Base-by-base conservation (phyloP, 2,888 invertebrate species). In the Caenorhabditis afra region DNA sequence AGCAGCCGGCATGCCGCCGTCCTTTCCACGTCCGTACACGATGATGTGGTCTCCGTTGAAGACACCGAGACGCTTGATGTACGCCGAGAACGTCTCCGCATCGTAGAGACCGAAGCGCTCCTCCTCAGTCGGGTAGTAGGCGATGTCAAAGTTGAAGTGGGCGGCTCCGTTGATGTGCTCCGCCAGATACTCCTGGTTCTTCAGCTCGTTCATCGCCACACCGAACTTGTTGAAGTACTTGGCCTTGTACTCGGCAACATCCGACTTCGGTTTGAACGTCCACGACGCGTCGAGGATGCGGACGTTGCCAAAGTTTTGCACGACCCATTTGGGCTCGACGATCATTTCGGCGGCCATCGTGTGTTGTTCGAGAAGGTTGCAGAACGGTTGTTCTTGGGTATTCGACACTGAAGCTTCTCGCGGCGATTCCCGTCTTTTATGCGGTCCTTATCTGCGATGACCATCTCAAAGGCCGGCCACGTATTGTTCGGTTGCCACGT, bases 91-190 rank as follows among this genome's bases (percentile, higher is more conserved):
- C 20, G 74, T 64, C 58, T 86, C 86, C 11, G 87, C 65, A 16
- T 80, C 79, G 53, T 87, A 87, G 8, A 86, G 67, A 0, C 83
- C 76, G 23, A 81, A 85, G 10, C 81, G 76, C 45, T 87, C 85
- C 20, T 84, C 67, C 44, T 81, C 81, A n/a, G 81, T 71, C 18
- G 86, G 86, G 45, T 82, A 87, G 45, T 85, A 87, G 39, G 84
- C 87, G 44, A 87, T 81, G 76, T 87, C 85, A 23, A 84, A 66
- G 66, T 86, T 83, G 79, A 87, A 86, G 49, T 85, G 82, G 23
- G 85, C 79, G 50, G 87, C 83, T 5, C 78, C 80, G 23, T 85
- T 84, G 61, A 87, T 82, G 73, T 85, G 85, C 53, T 83, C 78
- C 12, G 79, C 79, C 29, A 79, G 39, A 59, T 74, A 79, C 29